A percentile compares a stretch with the other conserved stretches of the same genome.
These are phyloP conservation scores for Proctacanthus coquilletti DNA, from an alignment of 1,140 invertebrate species.

Conservation along the genomic window DNA sequence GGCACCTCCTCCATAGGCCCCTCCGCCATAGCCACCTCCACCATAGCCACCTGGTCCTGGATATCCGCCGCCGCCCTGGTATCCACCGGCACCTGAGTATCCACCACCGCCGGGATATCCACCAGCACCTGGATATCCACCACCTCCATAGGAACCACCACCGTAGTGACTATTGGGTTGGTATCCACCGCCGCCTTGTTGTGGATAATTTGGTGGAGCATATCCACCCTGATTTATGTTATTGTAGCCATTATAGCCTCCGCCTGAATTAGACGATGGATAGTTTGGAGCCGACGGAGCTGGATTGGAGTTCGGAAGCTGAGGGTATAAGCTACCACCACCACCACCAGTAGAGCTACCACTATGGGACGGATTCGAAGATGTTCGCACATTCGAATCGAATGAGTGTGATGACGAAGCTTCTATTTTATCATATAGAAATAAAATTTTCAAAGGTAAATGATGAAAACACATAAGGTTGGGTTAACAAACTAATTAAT, in stretches of 20 bases:
- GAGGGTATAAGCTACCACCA: constrained; percentile 24
- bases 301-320: constrained; percentile 16
- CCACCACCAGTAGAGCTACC: constrained; percentile 11
- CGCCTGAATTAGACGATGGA: constrained; percentile 17
- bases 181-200: constrained; percentile 10
- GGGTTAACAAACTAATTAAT: too few species aligned
- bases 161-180: constrained; percentile 16
- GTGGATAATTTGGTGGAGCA: constrained; percentile 4
- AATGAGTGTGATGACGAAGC: neutral
- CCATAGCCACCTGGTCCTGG: constrained; percentile 5
- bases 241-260: constrained; percentile 17
- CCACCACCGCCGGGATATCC: constrained; percentile 14
- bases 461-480: too few species aligned
- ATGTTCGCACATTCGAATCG: too few species aligned
- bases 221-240: neutral
- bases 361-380: constrained; percentile 2
- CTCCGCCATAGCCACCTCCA: constrained; percentile 6
- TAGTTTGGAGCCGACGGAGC: too few species aligned
- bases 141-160: constrained; percentile 14
- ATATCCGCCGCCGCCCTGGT: constrained; percentile 10
- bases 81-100: constrained; percentile 14
- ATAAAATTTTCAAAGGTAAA: too few species aligned
- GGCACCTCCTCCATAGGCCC: constrained; percentile 2
- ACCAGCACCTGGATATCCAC: constrained; percentile 14
- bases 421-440: too few species aligned